Evolutionary conservation across 2,797 vertebrate genomes (phyloP).

Genomic region (Prionace glauca): DNA sequence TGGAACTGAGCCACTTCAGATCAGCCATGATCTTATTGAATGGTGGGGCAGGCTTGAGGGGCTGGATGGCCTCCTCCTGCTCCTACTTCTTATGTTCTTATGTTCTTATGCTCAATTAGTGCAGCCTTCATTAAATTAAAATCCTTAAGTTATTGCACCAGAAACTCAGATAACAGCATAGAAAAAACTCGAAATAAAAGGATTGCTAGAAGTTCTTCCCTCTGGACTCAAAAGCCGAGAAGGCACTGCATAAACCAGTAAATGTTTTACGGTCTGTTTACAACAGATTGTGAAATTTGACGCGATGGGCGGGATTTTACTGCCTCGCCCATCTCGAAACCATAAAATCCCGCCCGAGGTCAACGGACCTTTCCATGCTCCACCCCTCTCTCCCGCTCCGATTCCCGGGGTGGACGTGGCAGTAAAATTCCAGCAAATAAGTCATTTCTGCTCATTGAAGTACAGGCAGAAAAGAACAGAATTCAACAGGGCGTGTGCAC

Average conservation of each 20-base stretch:
- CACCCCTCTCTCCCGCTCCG: too few relatives aligned
- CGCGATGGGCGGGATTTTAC: background rate
- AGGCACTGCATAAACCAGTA: background rate
- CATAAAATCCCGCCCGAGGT: too few relatives aligned
- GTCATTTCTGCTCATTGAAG: background rate
- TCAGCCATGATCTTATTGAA: too few relatives aligned
- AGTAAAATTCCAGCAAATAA: background rate
- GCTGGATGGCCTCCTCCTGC: too few relatives aligned
- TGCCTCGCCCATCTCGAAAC: too few relatives aligned
- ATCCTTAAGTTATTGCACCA: background rate
- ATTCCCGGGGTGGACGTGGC: too few relatives aligned
- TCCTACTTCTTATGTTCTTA: too few relatives aligned
- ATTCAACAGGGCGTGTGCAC: background rate
- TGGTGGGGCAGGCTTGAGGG: too few relatives aligned
- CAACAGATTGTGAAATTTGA: background rate
- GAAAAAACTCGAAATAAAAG: background rate
- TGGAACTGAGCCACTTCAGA: too few relatives aligned
- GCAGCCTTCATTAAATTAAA: background rate
- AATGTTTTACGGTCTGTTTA: background rate
- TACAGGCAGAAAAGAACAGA: background rate
- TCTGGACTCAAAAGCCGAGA: background rate
- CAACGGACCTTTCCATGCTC: too few relatives aligned
- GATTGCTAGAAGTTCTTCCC: background rate
- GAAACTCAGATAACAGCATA: background rate
- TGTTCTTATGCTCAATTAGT: background rate